Base-by-base conservation (phyloP, 2,888 invertebrate genomes). In the Terebella lapidaria region DNA sequence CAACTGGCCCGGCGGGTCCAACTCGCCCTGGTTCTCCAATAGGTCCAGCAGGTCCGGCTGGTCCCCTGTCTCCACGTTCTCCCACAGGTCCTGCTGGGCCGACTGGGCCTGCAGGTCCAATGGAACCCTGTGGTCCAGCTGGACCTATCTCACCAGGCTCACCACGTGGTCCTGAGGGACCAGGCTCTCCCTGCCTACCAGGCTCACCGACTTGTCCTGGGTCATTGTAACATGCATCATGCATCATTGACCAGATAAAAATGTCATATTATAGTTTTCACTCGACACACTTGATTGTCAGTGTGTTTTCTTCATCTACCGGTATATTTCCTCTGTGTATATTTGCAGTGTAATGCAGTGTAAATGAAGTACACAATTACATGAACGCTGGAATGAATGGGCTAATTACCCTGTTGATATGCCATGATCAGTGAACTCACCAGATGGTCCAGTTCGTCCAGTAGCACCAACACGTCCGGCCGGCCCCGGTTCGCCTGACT, bases 31-130 rank as follows among this genome's bases (percentile, higher is more conserved):
- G 15, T 15, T 15, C 5, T 49, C 61, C 61, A 53, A 29, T 22
- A 18, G 26, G 4, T 26, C 58, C 58, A 2, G 53, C 25, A 20
- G 3, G 18, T 18, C 58, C 58, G 10, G 42, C n/a, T 4, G 45
- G 3, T 15, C 58, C 58, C n/a, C 45, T 22, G 28, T 18, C 15
- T 4, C 58, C 58, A 55, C 42, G 53, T 24, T 30, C 54, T 54
- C 58, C 58, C 18, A 45, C 25, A 25, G 35, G 29, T 25, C 59
- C 59, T 2, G 49, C n/a, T 20, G 29, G 20, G n/a, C 60, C 60
- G 20, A 22, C 18, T n/a, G 20, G 15, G 27, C 57, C 57, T 22
- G n/a, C 20, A 5, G 57, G 22, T 25, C 57, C 57, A 26, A 26
- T n/a, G n/a, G 35, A 18, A 53, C 57, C 57, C 10, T 26, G 4